Base-by-base conservation (phyloP, 1,140 invertebrate species). In the Linepithema humile region DNA sequence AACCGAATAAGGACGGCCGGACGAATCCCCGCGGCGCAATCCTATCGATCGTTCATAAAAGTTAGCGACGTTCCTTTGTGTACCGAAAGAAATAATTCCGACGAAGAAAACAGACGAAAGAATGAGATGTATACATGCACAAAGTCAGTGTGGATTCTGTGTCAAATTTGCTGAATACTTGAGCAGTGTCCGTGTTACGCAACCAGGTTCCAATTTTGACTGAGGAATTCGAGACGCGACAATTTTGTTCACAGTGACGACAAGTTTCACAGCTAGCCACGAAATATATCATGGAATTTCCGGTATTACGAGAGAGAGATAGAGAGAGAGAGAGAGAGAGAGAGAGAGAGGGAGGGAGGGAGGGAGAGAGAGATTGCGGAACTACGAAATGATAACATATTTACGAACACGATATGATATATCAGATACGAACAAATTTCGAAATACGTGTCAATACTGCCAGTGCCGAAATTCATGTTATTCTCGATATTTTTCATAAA, bases 1-100 rank as follows among this genome's bases (percentile, higher is more conserved):
- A 82, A 38, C 55, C 57, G 29, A 57, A 72, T 78, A 82, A 82
- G 78, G 73, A 74, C 20, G 59, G 32, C 64, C 55, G 45, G n/a
- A n/a, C 50, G 64, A 29, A 26, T 35, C 82, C 26, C 35, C 23
- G 26, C 43, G 65, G 26, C 15, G 38, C n/a, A 53, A 69, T 53
- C 62, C 15, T 23, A 75, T 75, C 40, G 60, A 20, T 29, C 50
- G 15, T 6, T 59, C 75, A 43, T 80, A 70, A 80, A 40, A 80
- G 64, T 55, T 80, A 70, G 15, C 35, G 15, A 26, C 43, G 17
- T 20, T 7, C 1, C 15, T 20, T 69, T 69, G 45, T 26, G 1
- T 12, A 3, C n/a, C 20, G 20, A n/a, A 69, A 60, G 32, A 40
- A 78, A 69, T 69, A 69, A 78, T 67, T 32, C 3, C 17, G 3